These are phyloP conservation scores for Sorex araneus DNA, from an alignment of 2,113 vertebrate species.

Conservation along the genomic window DNA sequence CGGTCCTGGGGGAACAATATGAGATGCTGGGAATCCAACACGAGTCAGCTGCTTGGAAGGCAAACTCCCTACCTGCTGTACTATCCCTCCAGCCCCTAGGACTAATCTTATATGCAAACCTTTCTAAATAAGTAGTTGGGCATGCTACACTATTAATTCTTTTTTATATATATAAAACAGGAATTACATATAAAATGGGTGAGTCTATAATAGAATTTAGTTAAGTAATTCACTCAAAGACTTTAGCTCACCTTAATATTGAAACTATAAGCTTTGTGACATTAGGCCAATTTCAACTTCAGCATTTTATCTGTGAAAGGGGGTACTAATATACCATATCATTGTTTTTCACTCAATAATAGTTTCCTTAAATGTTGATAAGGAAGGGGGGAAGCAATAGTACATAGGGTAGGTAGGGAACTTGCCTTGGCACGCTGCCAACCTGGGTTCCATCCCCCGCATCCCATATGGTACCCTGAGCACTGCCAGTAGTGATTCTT, in stretches of 20 bases:
- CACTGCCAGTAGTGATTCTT: too few relatives aligned
- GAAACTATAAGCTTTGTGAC: background rate
- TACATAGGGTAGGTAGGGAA: too few relatives aligned
- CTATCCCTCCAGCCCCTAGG: background rate
- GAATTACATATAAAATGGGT: background rate
- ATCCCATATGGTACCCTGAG: too few relatives aligned
- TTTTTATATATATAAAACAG: background rate
- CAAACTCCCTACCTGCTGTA: too few relatives aligned
- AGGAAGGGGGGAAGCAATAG: too few relatives aligned
- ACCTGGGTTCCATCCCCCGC: too few relatives aligned
- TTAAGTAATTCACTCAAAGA: background rate
- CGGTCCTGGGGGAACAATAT: too few relatives aligned
- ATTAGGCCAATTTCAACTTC: background rate
- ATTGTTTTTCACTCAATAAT: background rate
- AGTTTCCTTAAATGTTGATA: background rate
- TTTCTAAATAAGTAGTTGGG: conserved; percentile 3
- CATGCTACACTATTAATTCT: background rate
- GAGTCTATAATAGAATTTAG: background rate
- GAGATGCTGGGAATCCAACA: too few relatives aligned
- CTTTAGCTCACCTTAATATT: background rate
- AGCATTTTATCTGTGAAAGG: conserved; percentile 39
- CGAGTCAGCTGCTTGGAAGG: too few relatives aligned
- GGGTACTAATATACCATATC: background rate
- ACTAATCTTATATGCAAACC: background rate
- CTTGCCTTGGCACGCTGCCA: too few relatives aligned